phyloP scores from a whole-genome alignment of 2,113 vertebrate species.

The Tenrec ecaudatus region DNA sequence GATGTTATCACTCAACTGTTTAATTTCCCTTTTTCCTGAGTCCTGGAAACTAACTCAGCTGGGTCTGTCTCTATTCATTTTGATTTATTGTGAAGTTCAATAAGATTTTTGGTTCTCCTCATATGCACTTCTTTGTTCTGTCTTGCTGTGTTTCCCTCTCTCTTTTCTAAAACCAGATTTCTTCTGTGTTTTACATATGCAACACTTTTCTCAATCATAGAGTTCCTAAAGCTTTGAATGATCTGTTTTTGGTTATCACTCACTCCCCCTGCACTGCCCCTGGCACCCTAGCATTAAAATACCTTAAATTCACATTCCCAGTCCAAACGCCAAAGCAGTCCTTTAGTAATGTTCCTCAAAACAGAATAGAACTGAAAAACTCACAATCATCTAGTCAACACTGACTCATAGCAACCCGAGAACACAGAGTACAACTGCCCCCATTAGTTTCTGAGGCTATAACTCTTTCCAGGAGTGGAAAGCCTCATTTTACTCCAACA shows the following conservation, averaged over 20 bases:
- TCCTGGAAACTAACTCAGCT: neutral
- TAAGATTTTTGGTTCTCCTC: neutral
- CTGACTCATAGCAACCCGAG: too few species aligned
- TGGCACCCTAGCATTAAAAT: neutral
- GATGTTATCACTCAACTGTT: conserved; percentile 29
- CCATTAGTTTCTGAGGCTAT: too few species aligned
- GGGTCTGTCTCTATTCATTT: neutral
- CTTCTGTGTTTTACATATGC: neutral
- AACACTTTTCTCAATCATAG: neutral
- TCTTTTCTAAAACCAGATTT: neutral
- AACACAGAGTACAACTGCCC: too few species aligned
- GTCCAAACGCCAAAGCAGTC: neutral
- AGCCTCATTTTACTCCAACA: too few species aligned
- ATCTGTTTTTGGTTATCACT: neutral
- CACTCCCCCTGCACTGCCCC: neutral
- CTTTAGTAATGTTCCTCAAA: too few species aligned
- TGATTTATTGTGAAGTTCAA: conserved; percentile 4
- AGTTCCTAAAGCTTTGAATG: neutral
- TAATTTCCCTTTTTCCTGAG: neutral
- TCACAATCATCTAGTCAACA: too few species aligned
- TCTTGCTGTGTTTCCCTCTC: neutral
- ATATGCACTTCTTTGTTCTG: neutral
- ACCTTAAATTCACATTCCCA: neutral
- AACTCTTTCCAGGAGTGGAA: too few species aligned
- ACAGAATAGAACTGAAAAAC: too few species aligned